Percentiles rank a stretch among this genome's conserved stretches.
Conservation (phyloP, 53 echinoderm and acorn worm genomes). For the Antedon mediterranea region DNA sequence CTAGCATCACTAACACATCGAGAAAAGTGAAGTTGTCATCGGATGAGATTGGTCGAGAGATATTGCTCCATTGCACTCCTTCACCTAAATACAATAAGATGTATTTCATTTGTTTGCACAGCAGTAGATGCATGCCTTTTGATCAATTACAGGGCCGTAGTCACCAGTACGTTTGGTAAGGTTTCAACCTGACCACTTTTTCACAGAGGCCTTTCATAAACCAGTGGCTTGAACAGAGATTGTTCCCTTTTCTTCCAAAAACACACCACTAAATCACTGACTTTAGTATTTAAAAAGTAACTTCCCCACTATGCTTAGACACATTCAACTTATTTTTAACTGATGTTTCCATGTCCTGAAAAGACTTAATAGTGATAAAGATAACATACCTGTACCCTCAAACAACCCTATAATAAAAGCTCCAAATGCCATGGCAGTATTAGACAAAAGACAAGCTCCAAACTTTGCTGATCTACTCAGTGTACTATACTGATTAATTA, state of each 20-base stretch:
- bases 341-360: neutral
- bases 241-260: too few species aligned
- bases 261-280: too few species aligned
- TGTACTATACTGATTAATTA: slow-evolving; percentile 29
- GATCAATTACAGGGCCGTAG: too few species aligned
- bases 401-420: slow-evolving; percentile 53
- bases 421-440: slow-evolving; percentile 68
- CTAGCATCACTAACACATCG: slow-evolving; percentile 38
- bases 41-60: slow-evolving; percentile 33
- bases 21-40: slow-evolving; percentile 62
- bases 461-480: slow-evolving; percentile 29
- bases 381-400: slow-evolving; percentile 69
- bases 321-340: too few species aligned
- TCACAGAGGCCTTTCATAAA: too few species aligned
- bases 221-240: too few species aligned
- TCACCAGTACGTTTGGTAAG: too few species aligned
- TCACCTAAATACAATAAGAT: slow-evolving; percentile 14
- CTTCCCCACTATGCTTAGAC: too few species aligned
- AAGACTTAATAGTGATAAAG: neutral
- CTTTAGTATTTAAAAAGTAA: too few species aligned
- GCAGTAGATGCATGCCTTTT: too few species aligned
- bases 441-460: slow-evolving; percentile 31
- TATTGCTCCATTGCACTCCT: slow-evolving; percentile 55
- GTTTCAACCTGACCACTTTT: too few species aligned
- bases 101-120: too few species aligned